Evolutionary conservation across 2,797 vertebrate species (phyloP), one percentile per base, ranked within the genome.

Genomic region (Onychomys leucogaster): DNA sequence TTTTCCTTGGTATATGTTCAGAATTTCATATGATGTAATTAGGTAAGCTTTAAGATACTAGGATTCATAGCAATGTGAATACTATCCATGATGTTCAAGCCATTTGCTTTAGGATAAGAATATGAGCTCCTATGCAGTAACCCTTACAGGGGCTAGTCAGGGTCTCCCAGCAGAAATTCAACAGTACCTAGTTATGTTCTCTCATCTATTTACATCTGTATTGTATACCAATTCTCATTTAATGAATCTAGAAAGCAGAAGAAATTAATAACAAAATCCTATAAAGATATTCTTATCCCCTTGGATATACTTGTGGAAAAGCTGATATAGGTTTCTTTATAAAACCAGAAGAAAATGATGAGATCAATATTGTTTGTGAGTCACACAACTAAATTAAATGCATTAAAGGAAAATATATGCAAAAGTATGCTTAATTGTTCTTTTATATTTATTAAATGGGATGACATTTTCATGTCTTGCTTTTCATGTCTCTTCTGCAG

Each of bases 381-480:
- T 98, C 98, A 98, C 98, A 97, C 63, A 97, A 96, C 97, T 37
- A 41, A 63, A 89, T 80, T 80, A 94, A 78, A 3, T 16, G 8
- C n/a, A 95, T 67, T 12, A 98, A 98, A 98, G 98, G 99, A 98
- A 99, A 99, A 98, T 97, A 98, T 98, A 95, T 97, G 97, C 82
- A 98, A 85, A 91, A 52, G 43, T 32, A 41, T 29, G 29, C 69
- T 85, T 46, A 67, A 73, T 63, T 41, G 19, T 32, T 96, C 96
- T 96, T 97, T 96, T 83, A 2, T 69, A 96, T 86, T 25, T 84
- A 95, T 96, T 89, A 84, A 81, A 65, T 75, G 92, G 63, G 97
- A 93, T 13, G 37, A 4, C 10, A 43, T 97, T 97, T 52, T 97
- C 59, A 83, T 52, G 55, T 90, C 82, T 0, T 0, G 80, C 91